Evolutionary conservation across 1,140 invertebrate species (phyloP).

Genomic region (Odontomachus brunneus): DNA sequence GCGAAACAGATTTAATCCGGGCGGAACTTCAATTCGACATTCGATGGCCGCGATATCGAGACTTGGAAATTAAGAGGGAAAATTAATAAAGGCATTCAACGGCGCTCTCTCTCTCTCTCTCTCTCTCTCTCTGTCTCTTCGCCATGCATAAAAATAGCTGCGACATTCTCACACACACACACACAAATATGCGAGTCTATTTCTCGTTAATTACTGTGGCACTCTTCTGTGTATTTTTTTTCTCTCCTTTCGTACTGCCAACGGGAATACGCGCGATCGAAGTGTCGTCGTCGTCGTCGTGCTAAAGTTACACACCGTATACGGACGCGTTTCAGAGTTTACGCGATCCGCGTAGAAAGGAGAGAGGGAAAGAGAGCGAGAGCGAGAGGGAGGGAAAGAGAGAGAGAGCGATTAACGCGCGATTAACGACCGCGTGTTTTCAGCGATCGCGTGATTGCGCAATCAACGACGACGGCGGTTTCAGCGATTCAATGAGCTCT

Average conservation of each 20-base stretch:
- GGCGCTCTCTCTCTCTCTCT: too few relatives aligned
- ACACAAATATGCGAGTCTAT: background rate
- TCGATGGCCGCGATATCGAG: too few relatives aligned
- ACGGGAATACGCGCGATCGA: background rate
- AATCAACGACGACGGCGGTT: conserved; percentile 45
- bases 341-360: conserved; percentile 10
- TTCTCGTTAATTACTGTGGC: background rate
- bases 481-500: conserved; percentile 55
- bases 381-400: background rate
- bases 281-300: background rate
- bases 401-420: conserved; percentile 40
- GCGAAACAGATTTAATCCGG: too few relatives aligned
- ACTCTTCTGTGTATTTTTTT: background rate
- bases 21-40: too few relatives aligned
- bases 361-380: conserved; percentile 28
- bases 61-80: too few relatives aligned
- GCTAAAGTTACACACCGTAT: background rate
- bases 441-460: conserved; percentile 52
- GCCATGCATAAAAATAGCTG: background rate
- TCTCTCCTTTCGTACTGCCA: background rate
- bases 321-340: conserved; percentile 38
- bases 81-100: too few relatives aligned
- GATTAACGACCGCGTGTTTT: conserved; percentile 62
- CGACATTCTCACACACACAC: too few relatives aligned
- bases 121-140: too few relatives aligned